Conservation (phyloP, 2,113 vertebrate genomes). For the Odocoileus hemionus region DNA sequence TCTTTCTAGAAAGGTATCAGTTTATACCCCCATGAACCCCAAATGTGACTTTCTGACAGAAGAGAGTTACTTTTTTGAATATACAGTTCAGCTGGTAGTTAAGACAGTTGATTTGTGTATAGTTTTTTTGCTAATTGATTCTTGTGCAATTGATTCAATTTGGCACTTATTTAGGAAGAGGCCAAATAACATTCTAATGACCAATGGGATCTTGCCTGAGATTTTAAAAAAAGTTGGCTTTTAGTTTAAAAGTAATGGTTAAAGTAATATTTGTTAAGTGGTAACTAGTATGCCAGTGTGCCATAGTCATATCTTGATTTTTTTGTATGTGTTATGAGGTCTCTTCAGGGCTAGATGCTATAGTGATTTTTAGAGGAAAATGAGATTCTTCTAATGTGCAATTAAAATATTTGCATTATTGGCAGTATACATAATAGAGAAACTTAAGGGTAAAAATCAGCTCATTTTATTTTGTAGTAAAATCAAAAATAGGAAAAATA, state of each 20-base stretch:
- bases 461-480: constrained; percentile 73
- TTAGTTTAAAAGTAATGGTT: constrained; percentile 52
- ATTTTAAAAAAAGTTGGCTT: constrained; percentile 8
- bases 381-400: constrained; percentile 49
- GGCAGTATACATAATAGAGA: constrained; percentile 61
- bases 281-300: constrained; percentile 3
- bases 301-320: constrained; percentile 10
- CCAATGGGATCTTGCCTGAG: neutral
- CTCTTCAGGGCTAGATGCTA: constrained; percentile 52
- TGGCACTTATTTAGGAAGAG: constrained; percentile 21
- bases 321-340: neutral
- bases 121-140: constrained; percentile 41
- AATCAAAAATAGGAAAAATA: constrained; percentile 73
- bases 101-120: neutral
- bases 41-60: neutral
- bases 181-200: neutral
- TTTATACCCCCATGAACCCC: neutral
- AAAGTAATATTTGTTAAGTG: constrained; percentile 46
- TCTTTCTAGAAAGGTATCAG: neutral
- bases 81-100: neutral
- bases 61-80: constrained; percentile 2
- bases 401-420: constrained; percentile 68
- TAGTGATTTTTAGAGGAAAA: constrained; percentile 45
- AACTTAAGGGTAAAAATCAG: constrained; percentile 72
- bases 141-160: constrained; percentile 25